Evolutionary conservation across 2,888 invertebrate genomes (phyloP).

Genomic region (Matsumyia berberina): DNA sequence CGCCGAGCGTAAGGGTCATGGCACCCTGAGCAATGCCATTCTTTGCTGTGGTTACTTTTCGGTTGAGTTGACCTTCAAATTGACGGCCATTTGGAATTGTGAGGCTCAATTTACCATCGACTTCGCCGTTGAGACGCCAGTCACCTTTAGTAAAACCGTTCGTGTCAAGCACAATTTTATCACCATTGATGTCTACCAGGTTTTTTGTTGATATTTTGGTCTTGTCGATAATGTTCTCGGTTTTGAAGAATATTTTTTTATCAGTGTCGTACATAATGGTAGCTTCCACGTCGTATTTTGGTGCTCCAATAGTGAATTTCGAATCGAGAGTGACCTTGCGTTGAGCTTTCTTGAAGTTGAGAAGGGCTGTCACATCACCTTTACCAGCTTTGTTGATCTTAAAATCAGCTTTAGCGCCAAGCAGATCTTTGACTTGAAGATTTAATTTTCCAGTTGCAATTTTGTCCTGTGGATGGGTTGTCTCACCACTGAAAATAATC

Average conservation of each 20-base stretch:
- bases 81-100: conserved; percentile 80
- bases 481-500: conserved; percentile 79
- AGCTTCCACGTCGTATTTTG: conserved; percentile 87
- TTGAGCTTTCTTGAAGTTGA: conserved; percentile 84
- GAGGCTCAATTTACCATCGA: conserved; percentile 79
- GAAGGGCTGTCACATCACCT: conserved; percentile 85
- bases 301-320: conserved; percentile 87
- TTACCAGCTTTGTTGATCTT: conserved; percentile 87
- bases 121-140: conserved; percentile 80
- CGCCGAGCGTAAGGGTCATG: conserved; percentile 85
- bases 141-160: conserved; percentile 80
- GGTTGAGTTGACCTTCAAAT: conserved; percentile 82
- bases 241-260: conserved; percentile 88
- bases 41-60: conserved; percentile 84
- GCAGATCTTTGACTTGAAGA: conserved; percentile 86
- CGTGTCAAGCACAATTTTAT: conserved; percentile 84
- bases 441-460: conserved; percentile 85
- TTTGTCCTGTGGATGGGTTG: conserved; percentile 81
- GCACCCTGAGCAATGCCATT: conserved; percentile 84
- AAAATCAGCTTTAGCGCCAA: conserved; percentile 88
- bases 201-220: conserved; percentile 87
- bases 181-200: conserved; percentile 84
- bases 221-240: conserved; percentile 86
- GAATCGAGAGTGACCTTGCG: conserved; percentile 87
- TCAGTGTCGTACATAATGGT: conserved; percentile 88